Base-by-base conservation (phyloP, 2,888 invertebrate genomes). In the Caenorhabditis sp. region DNA sequence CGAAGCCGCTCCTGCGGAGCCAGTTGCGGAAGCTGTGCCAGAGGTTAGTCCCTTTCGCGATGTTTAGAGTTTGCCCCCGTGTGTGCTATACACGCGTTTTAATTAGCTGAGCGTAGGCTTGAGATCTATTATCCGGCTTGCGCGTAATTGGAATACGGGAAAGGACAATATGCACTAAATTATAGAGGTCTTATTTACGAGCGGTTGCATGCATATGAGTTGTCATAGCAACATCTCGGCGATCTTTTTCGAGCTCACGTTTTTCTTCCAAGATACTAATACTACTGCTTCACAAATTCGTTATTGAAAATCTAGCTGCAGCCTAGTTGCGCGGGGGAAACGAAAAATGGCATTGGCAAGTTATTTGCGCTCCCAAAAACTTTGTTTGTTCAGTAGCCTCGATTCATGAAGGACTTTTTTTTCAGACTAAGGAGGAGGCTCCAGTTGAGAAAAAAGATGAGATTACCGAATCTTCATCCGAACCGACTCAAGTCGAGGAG, bases 1-100 rank as follows among this genome's bases (percentile, higher is more conserved):
- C 17, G 50, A 46, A 22, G 65, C 73, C 17, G 30, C 68, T 52
- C 11, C 48, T 20, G n/a, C n/a, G n/a, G 68, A 35, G 9, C 35
- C 32, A 11, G 39, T 7, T 9, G 41, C 59, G 45, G 32, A 8
- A 15, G 45, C 8, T 11, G 17, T 39, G 26, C 9, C 11, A 30
- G 37, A 26, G 17, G 46, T 46, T 24, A 8, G 30, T 30, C 26
- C n/a, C 15, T 52, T 52, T 35, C 9, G n/a, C n/a, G n/a, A n/a
- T n/a, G n/a, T n/a, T n/a, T n/a, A 30, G 30, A 30, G 30, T 6
- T 30, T 30, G 30, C 30, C 30, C 30, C 30, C 30, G 30, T 30
- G 7, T 6, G 6, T 17, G 41, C 41, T 17, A 24, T 9, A 24
- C 24, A 24, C 45, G 24, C 45, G 13, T 45, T 45, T 45, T 45